phyloP scores from a whole-genome alignment of 2,888 invertebrate genomes.

The Drosophila austrosaltans region DNA sequence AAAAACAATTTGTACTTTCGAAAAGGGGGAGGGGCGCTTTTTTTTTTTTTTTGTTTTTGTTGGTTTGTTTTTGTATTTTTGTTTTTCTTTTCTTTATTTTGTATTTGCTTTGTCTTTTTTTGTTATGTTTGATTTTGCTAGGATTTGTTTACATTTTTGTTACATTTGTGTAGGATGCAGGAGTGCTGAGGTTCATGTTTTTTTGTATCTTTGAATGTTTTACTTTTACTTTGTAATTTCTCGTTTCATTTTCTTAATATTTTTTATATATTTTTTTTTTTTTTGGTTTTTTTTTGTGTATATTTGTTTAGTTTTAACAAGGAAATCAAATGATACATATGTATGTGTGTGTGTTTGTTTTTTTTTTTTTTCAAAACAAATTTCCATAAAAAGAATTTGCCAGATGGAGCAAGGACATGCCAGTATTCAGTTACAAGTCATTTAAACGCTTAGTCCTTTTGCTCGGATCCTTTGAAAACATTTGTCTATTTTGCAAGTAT shows the following conservation, averaged over 20 bases:
- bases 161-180: slow-evolving; percentile 80
- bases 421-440: neutral
- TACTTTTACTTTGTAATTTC: slow-evolving; percentile 65
- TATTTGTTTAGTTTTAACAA: slow-evolving; percentile 75
- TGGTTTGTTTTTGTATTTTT: slow-evolving; percentile 22
- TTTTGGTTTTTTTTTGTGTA: slow-evolving; percentile 62
- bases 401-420: slow-evolving; percentile 46
- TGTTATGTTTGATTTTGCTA: slow-evolving; percentile 70
- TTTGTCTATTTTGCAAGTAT: slow-evolving; percentile 61
- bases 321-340: slow-evolving; percentile 65
- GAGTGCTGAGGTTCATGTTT: slow-evolving; percentile 81
- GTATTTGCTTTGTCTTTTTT: slow-evolving; percentile 58
- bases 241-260: slow-evolving; percentile 44
- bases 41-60: slow-evolving; percentile 39
- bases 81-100: slow-evolving; percentile 43
- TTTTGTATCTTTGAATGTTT: slow-evolving; percentile 80
- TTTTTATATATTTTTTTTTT: slow-evolving; percentile 28
- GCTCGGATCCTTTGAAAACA: slow-evolving; percentile 38
- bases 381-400: slow-evolving; percentile 15
- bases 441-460: slow-evolving; percentile 20
- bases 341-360: slow-evolving; percentile 19
- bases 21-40: slow-evolving; percentile 83
- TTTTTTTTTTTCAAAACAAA: slow-evolving; percentile 45
- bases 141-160: slow-evolving; percentile 67
- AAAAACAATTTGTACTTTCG: slow-evolving; percentile 84